phyloP scores from a whole-genome alignment of 2,797 vertebrate species.

The Syndactyla subalaris region DNA sequence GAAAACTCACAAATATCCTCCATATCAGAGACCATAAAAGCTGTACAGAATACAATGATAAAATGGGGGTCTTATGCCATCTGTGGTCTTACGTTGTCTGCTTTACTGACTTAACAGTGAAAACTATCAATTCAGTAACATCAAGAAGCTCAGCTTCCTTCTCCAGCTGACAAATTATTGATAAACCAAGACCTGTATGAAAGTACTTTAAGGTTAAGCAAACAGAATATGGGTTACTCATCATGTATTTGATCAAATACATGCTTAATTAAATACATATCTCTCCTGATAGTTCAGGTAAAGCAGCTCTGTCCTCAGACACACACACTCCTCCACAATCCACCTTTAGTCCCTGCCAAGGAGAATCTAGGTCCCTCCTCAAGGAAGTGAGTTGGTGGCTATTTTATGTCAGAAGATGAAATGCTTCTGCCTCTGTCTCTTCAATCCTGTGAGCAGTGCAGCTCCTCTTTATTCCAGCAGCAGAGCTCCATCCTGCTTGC shows the following conservation, averaged over 20 bases:
- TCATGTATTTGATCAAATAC: background rate
- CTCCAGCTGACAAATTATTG: background rate
- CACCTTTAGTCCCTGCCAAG: background rate
- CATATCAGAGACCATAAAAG: background rate
- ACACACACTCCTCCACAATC: background rate
- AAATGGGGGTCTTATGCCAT: background rate
- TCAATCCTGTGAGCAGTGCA: slow-evolving; percentile 76
- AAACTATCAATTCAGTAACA: background rate
- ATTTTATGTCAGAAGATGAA: slow-evolving; percentile 31
- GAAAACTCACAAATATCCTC: background rate
- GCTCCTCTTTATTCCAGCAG: slow-evolving; percentile 80
- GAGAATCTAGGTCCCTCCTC: background rate
- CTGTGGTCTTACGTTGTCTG: background rate
- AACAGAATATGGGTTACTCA: background rate
- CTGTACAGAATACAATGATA: background rate
- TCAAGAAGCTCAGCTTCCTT: background rate
- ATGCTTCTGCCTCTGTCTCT: slow-evolving; percentile 79
- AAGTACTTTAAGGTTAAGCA: background rate
- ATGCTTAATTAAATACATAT: background rate
- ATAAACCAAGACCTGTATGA: background rate
- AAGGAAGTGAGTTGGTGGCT: background rate
- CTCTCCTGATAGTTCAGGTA: background rate
- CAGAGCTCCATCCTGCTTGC: slow-evolving; percentile 70
- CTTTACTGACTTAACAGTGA: background rate
- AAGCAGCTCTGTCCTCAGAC: background rate